A percentile compares a stretch with the other conserved stretches of the same genome.
These are phyloP conservation scores for Lonchura striata DNA, from an alignment of 2,113 vertebrate species.

Conservation along the genomic window DNA sequence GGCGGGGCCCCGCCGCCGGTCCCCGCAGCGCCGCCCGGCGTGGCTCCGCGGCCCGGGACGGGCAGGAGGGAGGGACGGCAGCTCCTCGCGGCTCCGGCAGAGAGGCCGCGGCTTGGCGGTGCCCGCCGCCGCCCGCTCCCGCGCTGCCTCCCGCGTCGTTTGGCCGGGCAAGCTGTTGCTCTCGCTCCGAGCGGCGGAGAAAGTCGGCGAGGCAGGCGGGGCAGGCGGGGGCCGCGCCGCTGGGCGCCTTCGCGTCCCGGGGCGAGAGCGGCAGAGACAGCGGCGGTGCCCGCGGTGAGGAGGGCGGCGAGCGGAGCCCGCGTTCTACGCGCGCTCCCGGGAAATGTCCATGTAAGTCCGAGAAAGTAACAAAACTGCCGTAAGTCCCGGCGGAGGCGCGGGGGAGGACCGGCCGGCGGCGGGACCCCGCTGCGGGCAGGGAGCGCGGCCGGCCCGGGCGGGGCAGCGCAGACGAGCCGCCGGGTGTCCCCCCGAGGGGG, in stretches of 20 bases:
- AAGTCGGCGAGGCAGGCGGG: background rate
- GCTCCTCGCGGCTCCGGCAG: background rate
- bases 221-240: background rate
- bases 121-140: background rate
- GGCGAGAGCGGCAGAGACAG: background rate
- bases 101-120: background rate
- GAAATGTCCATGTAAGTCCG: constrained; percentile 49
- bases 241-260: background rate
- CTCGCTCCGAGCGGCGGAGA: background rate
- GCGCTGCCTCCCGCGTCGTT: background rate
- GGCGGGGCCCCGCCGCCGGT: background rate
- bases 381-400: background rate
- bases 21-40: background rate
- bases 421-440: background rate
- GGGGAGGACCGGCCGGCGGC: background rate
- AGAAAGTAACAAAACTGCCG: constrained; percentile 40
- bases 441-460: background rate
- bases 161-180: constrained; percentile 26
- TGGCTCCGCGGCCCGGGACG: background rate
- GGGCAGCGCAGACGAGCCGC: background rate
- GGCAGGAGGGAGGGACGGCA: background rate
- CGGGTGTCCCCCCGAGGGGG: background rate
- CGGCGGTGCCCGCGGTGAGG: background rate
- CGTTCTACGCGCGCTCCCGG: background rate
- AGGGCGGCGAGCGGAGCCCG: background rate